Evolutionary conservation across 2,888 invertebrate species (phyloP).

Genomic region (Amaurobius ferox): DNA sequence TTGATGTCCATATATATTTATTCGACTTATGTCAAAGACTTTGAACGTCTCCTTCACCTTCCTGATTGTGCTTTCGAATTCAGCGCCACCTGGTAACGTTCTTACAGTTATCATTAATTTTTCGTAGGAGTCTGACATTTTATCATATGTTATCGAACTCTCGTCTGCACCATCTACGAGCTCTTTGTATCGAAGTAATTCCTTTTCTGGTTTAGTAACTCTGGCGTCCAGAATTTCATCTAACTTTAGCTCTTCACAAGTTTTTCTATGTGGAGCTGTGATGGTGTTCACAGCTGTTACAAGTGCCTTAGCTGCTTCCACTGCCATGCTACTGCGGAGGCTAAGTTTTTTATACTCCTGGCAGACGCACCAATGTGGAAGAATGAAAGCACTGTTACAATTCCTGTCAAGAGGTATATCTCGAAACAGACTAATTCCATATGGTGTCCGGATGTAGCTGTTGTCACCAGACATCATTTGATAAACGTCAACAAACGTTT

Average conservation of each 20-base stretch:
- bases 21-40: conserved; percentile 81
- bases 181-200: conserved; percentile 69
- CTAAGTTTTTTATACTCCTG: background rate
- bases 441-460: background rate
- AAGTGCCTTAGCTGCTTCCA: background rate
- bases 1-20: conserved; percentile 78
- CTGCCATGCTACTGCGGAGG: background rate
- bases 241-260: conserved; percentile 83
- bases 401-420: conserved; percentile 76
- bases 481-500: conserved; percentile 85
- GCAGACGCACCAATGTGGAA: conserved; percentile 77
- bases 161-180: background rate
- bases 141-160: background rate
- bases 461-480: conserved; percentile 82
- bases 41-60: conserved; percentile 75
- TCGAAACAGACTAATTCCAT: conserved; percentile 75
- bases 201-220: conserved; percentile 77
- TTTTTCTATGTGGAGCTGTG: conserved; percentile 78
- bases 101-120: conserved; percentile 83
- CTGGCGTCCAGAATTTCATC: conserved; percentile 83
- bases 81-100: conserved; percentile 83
- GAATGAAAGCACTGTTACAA: conserved; percentile 76
- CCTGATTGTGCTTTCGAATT: conserved; percentile 88
- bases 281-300: background rate
- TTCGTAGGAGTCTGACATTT: conserved; percentile 74